Evolutionary conservation across 2,888 invertebrate genomes (phyloP).

Genomic region (Synergus laeviventris): DNA sequence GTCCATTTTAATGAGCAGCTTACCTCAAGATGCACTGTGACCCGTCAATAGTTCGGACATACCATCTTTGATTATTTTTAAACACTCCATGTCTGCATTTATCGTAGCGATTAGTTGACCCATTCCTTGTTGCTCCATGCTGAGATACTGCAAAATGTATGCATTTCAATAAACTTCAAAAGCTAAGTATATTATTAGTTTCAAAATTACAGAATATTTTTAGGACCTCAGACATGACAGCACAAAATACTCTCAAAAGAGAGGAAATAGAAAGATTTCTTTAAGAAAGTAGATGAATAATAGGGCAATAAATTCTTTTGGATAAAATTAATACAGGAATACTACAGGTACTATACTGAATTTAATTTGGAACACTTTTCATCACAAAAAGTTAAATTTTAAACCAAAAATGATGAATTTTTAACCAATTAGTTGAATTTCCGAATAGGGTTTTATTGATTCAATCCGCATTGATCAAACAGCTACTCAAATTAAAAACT

Average conservation of each 20-base stretch:
- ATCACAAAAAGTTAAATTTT: background rate
- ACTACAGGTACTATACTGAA: no score
- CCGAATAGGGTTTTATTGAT: no score
- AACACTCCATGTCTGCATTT: constrained; percentile 86
- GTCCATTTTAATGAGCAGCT: constrained; percentile 18
- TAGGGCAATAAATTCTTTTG: no score
- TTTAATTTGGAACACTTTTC: no score
- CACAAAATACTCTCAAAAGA: no score
- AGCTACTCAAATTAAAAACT: background rate
- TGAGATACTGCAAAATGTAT: constrained; percentile 81
- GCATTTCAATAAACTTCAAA: background rate
- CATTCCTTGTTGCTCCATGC: constrained; percentile 93
- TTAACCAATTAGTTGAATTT: background rate
- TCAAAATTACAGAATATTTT: background rate
- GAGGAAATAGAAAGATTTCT: no score
- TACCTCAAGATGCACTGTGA: constrained; percentile 66
- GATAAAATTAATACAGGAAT: no score
- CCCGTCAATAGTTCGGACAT: constrained; percentile 79
- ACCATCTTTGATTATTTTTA: constrained; percentile 88
- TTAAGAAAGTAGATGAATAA: no score
- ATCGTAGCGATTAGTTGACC: constrained; percentile 90
- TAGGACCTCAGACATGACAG: no score
- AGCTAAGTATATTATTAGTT: background rate
- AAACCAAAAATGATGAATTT: background rate
- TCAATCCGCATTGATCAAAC: no score